Evolutionary conservation across 2,797 vertebrate species (phyloP), one percentile per base, ranked within the genome.

Genomic region (Pangasius krempfi): DNA sequence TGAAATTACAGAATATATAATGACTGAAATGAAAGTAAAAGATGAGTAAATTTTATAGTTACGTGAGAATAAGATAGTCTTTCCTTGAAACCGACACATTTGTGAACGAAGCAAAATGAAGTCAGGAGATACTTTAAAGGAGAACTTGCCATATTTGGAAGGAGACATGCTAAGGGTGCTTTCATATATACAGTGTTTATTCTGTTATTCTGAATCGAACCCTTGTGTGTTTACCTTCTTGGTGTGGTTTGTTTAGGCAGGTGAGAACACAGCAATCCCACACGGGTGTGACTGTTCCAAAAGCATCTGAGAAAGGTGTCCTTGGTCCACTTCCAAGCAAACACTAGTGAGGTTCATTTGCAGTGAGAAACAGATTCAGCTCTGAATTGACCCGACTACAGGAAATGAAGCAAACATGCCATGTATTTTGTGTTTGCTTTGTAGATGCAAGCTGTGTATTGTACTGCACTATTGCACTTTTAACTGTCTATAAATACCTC

Each of bases 241-340:
- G 16, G 13, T 66, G n/a, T 16, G 40, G 27, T 44, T 30, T 64
- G 81, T 66, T 84, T 68, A 68, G 62, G 82, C 82, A 84, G 82
- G 82, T 68, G 44, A 84, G 82, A 84, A 52, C 82, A 84, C 82
- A 84, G 82, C 62, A 68, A 33, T 84, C 82, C n/a, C 27, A 66
- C 82, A 68, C 25, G 27, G 40, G 44, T 33, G 82, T 30, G 27
- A 68, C n/a, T 7, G 13, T 68, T 84, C 44, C 82, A 68, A 52
- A 8, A 84, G 44, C 62, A 84, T 84, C 82, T 68, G 62, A 50
- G 62, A 68, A 33, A 84, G 82, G 82, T 84, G 82, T 84, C 82
- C 58, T 84, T 68, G 82, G 82, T 68, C 62, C n/a, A 22, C 16
- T 68, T 84, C 82, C 62, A 84, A 68, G 40, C 44, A 4, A 84